These are phyloP conservation scores for Drosophila pegasa DNA, from an alignment of 2,888 invertebrate species.

Conservation along the genomic window DNA sequence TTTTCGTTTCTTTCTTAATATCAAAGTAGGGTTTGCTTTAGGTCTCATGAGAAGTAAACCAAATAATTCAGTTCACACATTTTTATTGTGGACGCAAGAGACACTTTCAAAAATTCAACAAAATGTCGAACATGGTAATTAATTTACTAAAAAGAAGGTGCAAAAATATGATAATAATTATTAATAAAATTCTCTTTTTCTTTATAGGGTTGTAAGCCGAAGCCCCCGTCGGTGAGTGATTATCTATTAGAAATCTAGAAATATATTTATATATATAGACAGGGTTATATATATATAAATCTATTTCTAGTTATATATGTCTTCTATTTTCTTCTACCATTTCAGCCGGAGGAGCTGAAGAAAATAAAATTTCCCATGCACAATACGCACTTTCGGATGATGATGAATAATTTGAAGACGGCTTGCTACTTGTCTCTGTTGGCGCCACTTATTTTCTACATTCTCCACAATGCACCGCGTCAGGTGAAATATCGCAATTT, in stretches of 20 bases:
- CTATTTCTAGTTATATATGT: not conserved
- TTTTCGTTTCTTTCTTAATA: too few species aligned
- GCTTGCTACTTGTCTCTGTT: conserved; percentile 42
- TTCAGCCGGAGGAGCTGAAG: conserved; percentile 32
- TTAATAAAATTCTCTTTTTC: not conserved
- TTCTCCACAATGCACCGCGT: conserved; percentile 32
- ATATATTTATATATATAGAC: not conserved
- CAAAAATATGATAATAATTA: not conserved
- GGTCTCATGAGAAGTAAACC: not conserved
- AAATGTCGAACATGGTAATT: conserved; percentile 25
- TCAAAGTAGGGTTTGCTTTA: not conserved
- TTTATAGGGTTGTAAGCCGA: not conserved
- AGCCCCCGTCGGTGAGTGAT: conserved; percentile 1
- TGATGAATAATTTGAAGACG: conserved; percentile 21
- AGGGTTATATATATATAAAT: not conserved
- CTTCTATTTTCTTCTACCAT: not conserved
- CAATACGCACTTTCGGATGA: conserved; percentile 32
- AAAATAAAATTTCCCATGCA: conserved; percentile 70
- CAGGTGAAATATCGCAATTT: conserved; percentile 44
- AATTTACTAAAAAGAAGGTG: not conserved
- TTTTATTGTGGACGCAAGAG: not conserved
- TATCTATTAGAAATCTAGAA: not conserved
- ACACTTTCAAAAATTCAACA: not conserved
- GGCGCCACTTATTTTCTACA: conserved; percentile 26
- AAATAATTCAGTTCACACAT: conserved; percentile 3